A percentile compares a stretch with the other conserved stretches of the same genome.
Conservation (phyloP, 2,113 vertebrate species). For the Engystomops pustulosus region DNA sequence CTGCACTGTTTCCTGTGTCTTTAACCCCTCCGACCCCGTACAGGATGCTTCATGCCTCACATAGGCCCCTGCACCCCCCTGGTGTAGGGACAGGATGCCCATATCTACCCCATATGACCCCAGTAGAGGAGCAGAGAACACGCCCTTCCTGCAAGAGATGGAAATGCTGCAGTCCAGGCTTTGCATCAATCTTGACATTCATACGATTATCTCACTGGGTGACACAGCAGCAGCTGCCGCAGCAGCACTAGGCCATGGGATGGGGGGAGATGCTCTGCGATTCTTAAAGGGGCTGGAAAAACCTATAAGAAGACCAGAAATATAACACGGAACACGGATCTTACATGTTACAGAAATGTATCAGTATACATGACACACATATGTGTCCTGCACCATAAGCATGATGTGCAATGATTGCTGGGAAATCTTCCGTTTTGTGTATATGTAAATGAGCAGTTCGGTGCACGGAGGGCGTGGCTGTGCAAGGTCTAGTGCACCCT, state of each 20-base stretch:
- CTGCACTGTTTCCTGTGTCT: background rate
- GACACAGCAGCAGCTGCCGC: background rate
- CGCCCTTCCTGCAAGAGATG: background rate
- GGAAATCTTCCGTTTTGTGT: no score
- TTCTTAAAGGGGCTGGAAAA: background rate
- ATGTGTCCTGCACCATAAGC: no score
- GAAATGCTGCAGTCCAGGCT: constrained; percentile 13
- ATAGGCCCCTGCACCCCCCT: background rate
- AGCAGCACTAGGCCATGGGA: background rate
- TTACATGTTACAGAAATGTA: no score
- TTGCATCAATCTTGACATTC: constrained; percentile 9
- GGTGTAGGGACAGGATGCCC: background rate
- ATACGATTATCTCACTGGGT: constrained; percentile 11
- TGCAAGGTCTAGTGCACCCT: no score
- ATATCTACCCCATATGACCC: constrained; percentile 6
- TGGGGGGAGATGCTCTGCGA: background rate
- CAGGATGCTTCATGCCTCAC: background rate
- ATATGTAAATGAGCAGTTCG: no score
- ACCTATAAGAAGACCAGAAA: no score
- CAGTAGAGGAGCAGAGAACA: background rate
- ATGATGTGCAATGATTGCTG: no score
- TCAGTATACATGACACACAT: no score
- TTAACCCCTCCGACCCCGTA: background rate
- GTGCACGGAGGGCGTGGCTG: no score
- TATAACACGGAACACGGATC: no score